Percentiles rank a stretch among this genome's conserved stretches.
phyloP scores from a whole-genome alignment of 2,888 invertebrate species.

The Cheilosia urbana region DNA sequence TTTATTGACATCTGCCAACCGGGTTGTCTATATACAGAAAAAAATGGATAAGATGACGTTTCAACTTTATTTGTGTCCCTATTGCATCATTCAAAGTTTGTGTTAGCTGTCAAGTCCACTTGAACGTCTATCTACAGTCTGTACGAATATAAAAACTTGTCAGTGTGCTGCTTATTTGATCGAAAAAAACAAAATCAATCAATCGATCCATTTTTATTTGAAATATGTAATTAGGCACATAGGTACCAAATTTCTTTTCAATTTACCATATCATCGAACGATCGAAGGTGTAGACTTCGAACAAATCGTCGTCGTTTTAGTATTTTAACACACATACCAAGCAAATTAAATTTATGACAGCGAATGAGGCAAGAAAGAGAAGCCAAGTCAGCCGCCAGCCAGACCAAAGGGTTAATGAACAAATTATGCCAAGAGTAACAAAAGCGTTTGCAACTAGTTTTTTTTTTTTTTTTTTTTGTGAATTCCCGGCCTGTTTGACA shows the following conservation, averaged over 20 bases:
- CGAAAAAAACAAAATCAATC: constrained; percentile 18
- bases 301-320: not conserved
- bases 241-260: not conserved
- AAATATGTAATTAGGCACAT: not conserved
- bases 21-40: not conserved
- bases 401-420: constrained; percentile 65
- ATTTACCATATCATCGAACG: constrained; percentile 26
- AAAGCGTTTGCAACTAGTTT: constrained; percentile 17
- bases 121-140: not conserved
- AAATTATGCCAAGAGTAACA: constrained; percentile 46
- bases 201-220: constrained; percentile 4
- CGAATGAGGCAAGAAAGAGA: constrained; percentile 17
- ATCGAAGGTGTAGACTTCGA: too few species aligned
- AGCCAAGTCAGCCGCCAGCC: constrained; percentile 3
- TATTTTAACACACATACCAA: not conserved
- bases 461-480: constrained; percentile 28
- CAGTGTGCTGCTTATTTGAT: not conserved
- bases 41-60: constrained; percentile 1
- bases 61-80: not conserved
- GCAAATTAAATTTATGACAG: constrained; percentile 22
- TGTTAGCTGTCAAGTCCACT: not conserved
- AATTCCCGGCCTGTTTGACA: constrained; percentile 39
- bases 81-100: constrained; percentile 34
- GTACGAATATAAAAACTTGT: not conserved
- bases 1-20: constrained; percentile 33